These are phyloP conservation scores for Oligia strigilis DNA, from an alignment of 2,888 invertebrate species.

Conservation along the genomic window DNA sequence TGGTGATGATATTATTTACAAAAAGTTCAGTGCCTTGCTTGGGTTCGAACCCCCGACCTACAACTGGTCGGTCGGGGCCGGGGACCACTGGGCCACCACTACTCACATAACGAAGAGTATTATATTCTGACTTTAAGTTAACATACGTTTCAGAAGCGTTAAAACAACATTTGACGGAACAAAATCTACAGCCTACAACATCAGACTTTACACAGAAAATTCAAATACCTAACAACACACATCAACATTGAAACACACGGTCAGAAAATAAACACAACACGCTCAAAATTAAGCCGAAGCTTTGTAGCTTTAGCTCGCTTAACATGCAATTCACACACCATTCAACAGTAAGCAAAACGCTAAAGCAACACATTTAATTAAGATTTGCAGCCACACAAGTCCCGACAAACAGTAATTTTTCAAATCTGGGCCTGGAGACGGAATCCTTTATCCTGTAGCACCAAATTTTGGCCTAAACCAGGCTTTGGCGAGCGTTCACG, in stretches of 20 bases:
- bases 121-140: too few species aligned
- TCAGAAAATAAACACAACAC: constrained; percentile 27
- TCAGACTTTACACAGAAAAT: background rate
- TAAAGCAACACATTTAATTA: constrained; percentile 53
- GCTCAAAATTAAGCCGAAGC: constrained; percentile 29
- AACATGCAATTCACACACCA: constrained; percentile 54
- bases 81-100: background rate
- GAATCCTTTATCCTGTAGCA: constrained; percentile 70
- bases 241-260: constrained; percentile 32
- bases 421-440: constrained; percentile 65
- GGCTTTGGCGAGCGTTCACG: constrained; percentile 71
- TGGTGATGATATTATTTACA: background rate
- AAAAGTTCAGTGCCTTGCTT: background rate
- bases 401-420: constrained; percentile 69
- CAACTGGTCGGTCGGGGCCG: background rate
- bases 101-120: background rate
- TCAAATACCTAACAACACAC: constrained; percentile 18
- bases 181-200: background rate
- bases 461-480: constrained; percentile 66
- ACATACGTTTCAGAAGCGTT: too few species aligned
- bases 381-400: constrained; percentile 49
- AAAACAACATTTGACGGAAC: background rate
- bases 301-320: constrained; percentile 1
- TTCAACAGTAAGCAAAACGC: constrained; percentile 51
- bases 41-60: background rate